Conservation (phyloP, 2,888 invertebrate species). For the Mamestra brassicae region DNA sequence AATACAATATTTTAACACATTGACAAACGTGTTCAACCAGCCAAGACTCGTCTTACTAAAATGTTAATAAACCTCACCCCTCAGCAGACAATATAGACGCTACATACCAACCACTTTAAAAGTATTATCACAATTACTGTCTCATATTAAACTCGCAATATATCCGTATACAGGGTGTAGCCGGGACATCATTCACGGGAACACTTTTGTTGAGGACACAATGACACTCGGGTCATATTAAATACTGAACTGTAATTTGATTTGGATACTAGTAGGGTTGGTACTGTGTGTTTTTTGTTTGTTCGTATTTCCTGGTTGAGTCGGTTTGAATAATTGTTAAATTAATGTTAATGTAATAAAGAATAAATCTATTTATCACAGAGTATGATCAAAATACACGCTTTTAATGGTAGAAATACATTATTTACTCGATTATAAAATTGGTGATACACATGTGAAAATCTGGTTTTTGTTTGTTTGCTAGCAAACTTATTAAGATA, state of each 20-base stretch:
- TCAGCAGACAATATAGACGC: background rate
- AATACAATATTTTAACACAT: constrained; percentile 6
- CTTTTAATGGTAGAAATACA: background rate
- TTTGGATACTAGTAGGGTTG: constrained; percentile 56
- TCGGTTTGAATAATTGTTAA: background rate
- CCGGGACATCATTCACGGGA: constrained; percentile 37
- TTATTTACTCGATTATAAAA: background rate
- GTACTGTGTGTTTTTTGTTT: background rate
- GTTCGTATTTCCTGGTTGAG: background rate
- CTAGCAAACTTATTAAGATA: too few relatives aligned
- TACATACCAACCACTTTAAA: constrained; percentile 42
- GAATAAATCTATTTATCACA: background rate
- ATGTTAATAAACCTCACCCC: constrained; percentile 32
- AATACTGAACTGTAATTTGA: constrained; percentile 62
- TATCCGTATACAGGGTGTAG: constrained; percentile 44
- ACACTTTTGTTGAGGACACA: constrained; percentile 45
- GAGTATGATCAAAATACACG: background rate
- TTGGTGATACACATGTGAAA: background rate
- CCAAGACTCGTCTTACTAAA: background rate
- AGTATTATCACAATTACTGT: constrained; percentile 60
- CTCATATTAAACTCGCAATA: constrained; percentile 62
- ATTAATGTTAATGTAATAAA: background rate
- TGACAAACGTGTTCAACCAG: constrained; percentile 21
- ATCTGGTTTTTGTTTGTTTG: too few relatives aligned
- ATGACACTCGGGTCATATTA: constrained; percentile 53